Evolutionary conservation across 2,113 vertebrate genomes (phyloP).

Genomic region (Oreochromis niloticus): DNA sequence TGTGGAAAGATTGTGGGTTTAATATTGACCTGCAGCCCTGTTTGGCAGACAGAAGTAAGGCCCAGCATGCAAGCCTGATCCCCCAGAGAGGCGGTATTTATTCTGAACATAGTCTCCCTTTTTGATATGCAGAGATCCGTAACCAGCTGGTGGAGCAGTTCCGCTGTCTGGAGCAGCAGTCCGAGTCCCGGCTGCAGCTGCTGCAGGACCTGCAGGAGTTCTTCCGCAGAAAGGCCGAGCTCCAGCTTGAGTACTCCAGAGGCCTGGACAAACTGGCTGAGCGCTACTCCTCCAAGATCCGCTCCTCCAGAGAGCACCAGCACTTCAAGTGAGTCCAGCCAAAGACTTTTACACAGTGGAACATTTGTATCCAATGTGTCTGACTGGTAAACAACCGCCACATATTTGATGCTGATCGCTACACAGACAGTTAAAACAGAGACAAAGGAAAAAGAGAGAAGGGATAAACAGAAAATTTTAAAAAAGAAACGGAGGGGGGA

Average conservation of each 20-base stretch:
- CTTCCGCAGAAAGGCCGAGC: conserved; percentile 91
- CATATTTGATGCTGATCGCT: conserved; percentile 2
- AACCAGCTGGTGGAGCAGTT: conserved; percentile 93
- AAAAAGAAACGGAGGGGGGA: conserved; percentile 3
- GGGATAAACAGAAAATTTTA: background rate
- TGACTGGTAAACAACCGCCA: background rate
- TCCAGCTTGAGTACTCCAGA: conserved; percentile 89
- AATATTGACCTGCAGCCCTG: conserved; percentile 1
- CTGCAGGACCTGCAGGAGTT: conserved; percentile 96
- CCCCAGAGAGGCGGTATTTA: background rate
- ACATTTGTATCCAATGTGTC: background rate
- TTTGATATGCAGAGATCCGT: conserved; percentile 82
- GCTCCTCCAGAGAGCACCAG: conserved; percentile 88
- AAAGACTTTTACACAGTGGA: background rate
- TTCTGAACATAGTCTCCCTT: conserved; percentile 3
- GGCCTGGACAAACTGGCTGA: conserved; percentile 93
- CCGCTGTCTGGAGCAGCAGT: conserved; percentile 94
- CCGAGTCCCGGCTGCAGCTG: conserved; percentile 87
- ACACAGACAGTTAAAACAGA: background rate
- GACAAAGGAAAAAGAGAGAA: background rate
- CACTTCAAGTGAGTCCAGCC: conserved; percentile 84
- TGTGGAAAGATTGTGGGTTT: background rate
- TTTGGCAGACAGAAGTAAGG: background rate
- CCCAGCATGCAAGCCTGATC: background rate
- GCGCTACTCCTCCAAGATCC: conserved; percentile 90